phyloP scores from a whole-genome alignment of 2,797 vertebrate genomes.

The Danionella dracula region DNA sequence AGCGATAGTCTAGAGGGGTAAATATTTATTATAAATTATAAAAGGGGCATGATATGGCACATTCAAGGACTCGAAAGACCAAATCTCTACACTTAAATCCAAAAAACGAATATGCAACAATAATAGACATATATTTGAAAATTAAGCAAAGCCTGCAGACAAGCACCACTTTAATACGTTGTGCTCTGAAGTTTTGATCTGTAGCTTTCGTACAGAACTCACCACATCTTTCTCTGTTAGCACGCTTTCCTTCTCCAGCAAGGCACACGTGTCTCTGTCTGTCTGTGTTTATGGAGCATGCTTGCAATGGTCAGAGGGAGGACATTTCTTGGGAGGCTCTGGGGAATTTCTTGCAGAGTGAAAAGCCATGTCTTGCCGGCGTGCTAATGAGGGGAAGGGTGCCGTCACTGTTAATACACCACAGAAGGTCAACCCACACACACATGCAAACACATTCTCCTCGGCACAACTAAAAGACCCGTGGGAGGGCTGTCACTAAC shows the following conservation, averaged over 20 bases:
- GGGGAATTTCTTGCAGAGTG: constrained; percentile 18
- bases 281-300: background rate
- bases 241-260: too few species aligned
- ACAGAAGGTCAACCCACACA: constrained; percentile 24
- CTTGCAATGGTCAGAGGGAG: background rate
- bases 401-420: constrained; percentile 11
- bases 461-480: background rate
- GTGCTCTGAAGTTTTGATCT: too few species aligned
- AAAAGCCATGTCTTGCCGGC: background rate
- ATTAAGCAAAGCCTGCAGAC: too few species aligned
- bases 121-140: too few species aligned
- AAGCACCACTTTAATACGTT: too few species aligned
- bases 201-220: background rate
- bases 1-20: too few species aligned
- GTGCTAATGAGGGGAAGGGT: constrained; percentile 23
- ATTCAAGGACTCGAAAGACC: too few species aligned
- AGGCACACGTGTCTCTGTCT: too few species aligned
- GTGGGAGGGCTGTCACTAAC: constrained; percentile 13
- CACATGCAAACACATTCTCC: constrained; percentile 14
- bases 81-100: too few species aligned
- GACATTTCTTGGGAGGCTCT: background rate
- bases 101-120: too few species aligned
- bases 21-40: too few species aligned
- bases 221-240: background rate
- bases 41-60: too few species aligned